A percentile compares a stretch with the other conserved stretches of the same genome.
Conservation (phyloP, 1,140 invertebrate species). For the Drosophila oshimai region DNA sequence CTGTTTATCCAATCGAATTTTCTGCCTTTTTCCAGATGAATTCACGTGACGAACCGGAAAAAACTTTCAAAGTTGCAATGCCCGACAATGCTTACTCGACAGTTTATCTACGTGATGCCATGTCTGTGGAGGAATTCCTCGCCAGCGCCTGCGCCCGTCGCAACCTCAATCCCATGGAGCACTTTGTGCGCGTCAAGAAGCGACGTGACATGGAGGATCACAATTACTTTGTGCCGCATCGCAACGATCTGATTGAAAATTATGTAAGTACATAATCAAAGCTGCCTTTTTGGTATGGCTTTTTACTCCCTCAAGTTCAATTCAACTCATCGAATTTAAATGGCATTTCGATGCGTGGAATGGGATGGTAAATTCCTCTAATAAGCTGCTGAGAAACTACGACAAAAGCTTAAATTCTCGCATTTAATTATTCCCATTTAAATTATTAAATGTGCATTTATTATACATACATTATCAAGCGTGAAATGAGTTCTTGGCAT, state of each 20-base stretch:
- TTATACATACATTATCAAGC: neutral
- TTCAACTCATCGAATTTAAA: slow-evolving; percentile 38
- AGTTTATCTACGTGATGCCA: slow-evolving; percentile 93
- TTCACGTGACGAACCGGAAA: slow-evolving; percentile 92
- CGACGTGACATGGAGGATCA: slow-evolving; percentile 96
- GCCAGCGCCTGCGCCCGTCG: slow-evolving; percentile 95
- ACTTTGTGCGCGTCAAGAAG: slow-evolving; percentile 97
- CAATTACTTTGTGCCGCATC: slow-evolving; percentile 96
- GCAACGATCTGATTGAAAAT: slow-evolving; percentile 96
- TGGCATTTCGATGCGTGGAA: slow-evolving; percentile 18
- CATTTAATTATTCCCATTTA: neutral
- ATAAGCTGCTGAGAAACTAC: neutral
- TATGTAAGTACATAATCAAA: slow-evolving; percentile 88
- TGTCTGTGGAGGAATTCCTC: slow-evolving; percentile 97
- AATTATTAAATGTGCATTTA: slow-evolving; percentile 2
- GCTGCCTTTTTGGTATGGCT: no score
- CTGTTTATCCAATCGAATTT: slow-evolving; percentile 81
- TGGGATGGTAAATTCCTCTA: neutral
- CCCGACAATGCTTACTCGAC: slow-evolving; percentile 91
- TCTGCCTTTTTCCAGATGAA: slow-evolving; percentile 86
- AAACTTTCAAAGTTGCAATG: slow-evolving; percentile 93
- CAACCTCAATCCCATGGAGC: slow-evolving; percentile 95
- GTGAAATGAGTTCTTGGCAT: neutral
- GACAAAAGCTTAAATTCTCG: neutral
- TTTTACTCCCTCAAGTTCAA: slow-evolving; percentile 19